Evolutionary conservation across 2,888 invertebrate species (phyloP).

Genomic region (Ormyrus nitidulus): DNA sequence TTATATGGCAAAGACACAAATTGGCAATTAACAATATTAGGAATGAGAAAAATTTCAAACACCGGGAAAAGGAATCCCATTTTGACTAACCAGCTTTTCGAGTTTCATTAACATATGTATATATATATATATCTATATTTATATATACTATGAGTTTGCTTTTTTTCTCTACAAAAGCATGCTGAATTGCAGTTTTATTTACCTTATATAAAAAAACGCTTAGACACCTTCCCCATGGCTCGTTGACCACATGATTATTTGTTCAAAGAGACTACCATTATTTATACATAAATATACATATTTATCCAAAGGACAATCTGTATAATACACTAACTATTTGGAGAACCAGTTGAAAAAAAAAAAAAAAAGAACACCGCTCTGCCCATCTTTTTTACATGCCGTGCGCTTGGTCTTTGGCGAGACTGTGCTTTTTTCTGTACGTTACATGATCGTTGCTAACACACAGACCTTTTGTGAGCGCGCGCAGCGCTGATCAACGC

Average conservation of each 20-base stretch:
- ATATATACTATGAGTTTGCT: neutral
- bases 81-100: conserved; percentile 31
- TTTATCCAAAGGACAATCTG: neutral
- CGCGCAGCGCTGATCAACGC: conserved; percentile 16
- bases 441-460: conserved; percentile 49
- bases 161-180: conserved; percentile 41
- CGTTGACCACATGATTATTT: conserved; percentile 39
- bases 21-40: conserved; percentile 23
- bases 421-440: conserved; percentile 52
- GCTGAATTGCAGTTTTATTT: conserved; percentile 40
- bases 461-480: conserved; percentile 8
- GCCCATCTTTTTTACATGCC: conserved; percentile 33
- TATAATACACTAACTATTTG: conserved; percentile 49
- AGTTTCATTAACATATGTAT: neutral
- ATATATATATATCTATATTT: conserved; percentile 1
- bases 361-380: conserved; percentile 32
- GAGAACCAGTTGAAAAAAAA: neutral
- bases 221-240: conserved; percentile 43
- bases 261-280: conserved; percentile 34
- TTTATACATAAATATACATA: conserved; percentile 12
- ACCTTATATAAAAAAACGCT: conserved; percentile 28
- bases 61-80: conserved; percentile 5
- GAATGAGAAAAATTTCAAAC: conserved; percentile 8
- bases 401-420: conserved; percentile 57
- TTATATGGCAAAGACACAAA: conserved; percentile 31